Conservation (phyloP, 2,797 vertebrate genomes). For the Microctenopoma steveboyesi region DNA sequence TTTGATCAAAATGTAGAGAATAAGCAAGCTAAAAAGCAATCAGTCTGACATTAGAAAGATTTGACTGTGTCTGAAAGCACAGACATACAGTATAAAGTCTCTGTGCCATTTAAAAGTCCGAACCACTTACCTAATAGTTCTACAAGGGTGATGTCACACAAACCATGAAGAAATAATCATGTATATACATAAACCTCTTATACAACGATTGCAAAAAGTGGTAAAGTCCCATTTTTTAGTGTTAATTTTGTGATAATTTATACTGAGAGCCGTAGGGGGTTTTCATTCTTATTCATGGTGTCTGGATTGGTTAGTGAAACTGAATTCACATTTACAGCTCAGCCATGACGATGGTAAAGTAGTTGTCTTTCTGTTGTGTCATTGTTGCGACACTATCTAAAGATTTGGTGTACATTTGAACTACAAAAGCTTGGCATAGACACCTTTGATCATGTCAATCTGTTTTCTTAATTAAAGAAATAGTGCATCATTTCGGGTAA, state of each 20-base stretch:
- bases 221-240: not conserved
- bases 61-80: not conserved
- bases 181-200: too few species aligned
- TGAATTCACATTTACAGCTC: not conserved
- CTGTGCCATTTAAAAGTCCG: not conserved
- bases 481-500: not conserved
- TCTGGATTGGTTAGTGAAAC: conserved; percentile 5
- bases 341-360: not conserved
- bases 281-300: not conserved
- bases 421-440: not conserved
- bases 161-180: not conserved
- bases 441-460: not conserved
- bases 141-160: not conserved
- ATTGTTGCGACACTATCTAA: not conserved
- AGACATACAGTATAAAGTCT: not conserved
- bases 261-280: not conserved
- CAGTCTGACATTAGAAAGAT: not conserved
- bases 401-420: not conserved
- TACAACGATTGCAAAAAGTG: too few species aligned
- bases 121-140: not conserved
- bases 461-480: not conserved
- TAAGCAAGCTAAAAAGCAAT: not conserved
- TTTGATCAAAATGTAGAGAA: not conserved
- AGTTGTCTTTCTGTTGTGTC: not conserved
- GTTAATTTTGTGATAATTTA: not conserved